Base-by-base conservation (phyloP, 2,888 invertebrate species). In the Gymnocheta viridis region DNA sequence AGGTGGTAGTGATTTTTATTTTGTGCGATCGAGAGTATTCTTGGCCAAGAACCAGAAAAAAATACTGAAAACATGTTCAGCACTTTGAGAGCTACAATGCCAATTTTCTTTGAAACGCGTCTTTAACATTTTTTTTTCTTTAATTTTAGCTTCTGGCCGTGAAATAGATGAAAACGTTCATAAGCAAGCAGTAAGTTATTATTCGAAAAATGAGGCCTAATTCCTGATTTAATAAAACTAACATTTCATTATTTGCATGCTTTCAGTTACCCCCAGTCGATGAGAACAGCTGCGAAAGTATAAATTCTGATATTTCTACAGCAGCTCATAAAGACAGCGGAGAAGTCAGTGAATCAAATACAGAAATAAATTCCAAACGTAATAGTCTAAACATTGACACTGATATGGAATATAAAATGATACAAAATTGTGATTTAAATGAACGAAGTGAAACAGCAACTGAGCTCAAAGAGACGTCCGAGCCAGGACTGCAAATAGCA, bases 261-360 rank as follows among this genome's bases (percentile, higher is more conserved):
- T 64, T 69, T n/a, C 12, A 81, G 80, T n/a, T 24, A 0, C 2
- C 6, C 0, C 14, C 44, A 1, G 0, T 9, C 14, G 69, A 74
- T 0, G 72, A 76, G 7, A 86, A 85, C 66, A 88, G 87, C n/a
- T 76, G 60, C 4, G 87, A 89, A 51, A 89, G 88, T 27, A 66
- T 79, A 6, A 74, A 82, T 38, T 87, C 89, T 0, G 86, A 86
- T 14, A 81, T 86, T 10, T 89, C 89, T 0, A 89, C 86, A 17
- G 85, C 86, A 82, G 89, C 88, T 22, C 38, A 80, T 24, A 86
- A 85, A 14, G 87, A 87, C 27, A 85, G 87, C 79, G 86, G 85
- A 69, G 88, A 86, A 64, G 29, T 81, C 54, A 84, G 84, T 82
- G 73, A 86, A 85, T 35, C 83, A 72, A 62, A 79, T 27, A 69